Base-by-base conservation (phyloP, 2,113 vertebrate genomes). In the Syngnathoides biaculeatus region DNA sequence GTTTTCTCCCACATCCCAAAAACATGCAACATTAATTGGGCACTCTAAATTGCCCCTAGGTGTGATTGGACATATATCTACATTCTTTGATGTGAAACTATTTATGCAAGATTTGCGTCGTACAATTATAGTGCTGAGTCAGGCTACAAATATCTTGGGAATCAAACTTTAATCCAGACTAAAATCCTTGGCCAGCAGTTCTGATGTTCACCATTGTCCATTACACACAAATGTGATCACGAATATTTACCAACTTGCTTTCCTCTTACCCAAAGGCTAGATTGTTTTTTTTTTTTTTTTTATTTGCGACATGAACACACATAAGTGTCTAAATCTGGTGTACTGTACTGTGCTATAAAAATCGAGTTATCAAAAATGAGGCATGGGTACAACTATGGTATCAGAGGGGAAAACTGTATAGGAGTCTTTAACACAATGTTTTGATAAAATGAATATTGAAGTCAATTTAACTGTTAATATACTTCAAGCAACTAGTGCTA, bases 301-400 rank as follows among this genome's bases (percentile, higher is more conserved):
- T 42, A 42, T 43, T 62, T 24, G 12, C 24, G 12, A 22, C 39
- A 93, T 94, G 92, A 92, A 95, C 94, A 95, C 91, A 89, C 93
- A 35, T 93, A 94, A 92, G 92, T 81, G 94, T 96, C 96, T 94
- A 96, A 89, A 96, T 94, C 90, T 92, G 93, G 92, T 95, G 93
- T 94, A 94, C 52, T 42, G 47, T 79, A 93, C 55, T 38, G 43
- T 79, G 93, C 94, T 95, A 94, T 94, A 95, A 95, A 90, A 97
- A 96, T 89, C 82, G 92, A 94, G 94, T 94, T 96, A 96, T 96
- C 93, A 95, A 98, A 97, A 97, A 60, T 1, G 86, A 89, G 93
- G 93, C 84, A 92, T 90, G 92, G 92, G 90, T 93, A 94, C 91
- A 95, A 94, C 94, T 90, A 92, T 84, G 91, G 71, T 77, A 65